phyloP scores from a whole-genome alignment of 2,797 vertebrate genomes.

The Varecia variegata region DNA sequence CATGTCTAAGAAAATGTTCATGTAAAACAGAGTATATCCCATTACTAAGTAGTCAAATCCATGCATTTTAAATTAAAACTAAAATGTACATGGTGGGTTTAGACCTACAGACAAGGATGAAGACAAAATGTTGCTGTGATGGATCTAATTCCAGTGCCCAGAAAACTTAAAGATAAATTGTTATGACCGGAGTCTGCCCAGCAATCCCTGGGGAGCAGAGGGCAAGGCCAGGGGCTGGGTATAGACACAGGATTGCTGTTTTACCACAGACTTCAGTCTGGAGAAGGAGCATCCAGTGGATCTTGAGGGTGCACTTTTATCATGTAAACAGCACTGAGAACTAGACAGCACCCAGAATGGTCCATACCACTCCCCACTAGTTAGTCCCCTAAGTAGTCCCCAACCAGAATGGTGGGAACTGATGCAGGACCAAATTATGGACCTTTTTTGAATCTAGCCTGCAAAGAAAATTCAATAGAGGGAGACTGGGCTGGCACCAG shows the following conservation, averaged over 20 bases:
- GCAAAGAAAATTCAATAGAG: background rate
- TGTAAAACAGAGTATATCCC: slow-evolving; percentile 33
- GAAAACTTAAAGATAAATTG: background rate
- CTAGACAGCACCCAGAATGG: background rate
- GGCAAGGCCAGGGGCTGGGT: background rate
- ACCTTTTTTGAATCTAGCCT: background rate
- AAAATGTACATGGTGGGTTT: background rate
- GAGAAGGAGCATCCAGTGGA: background rate
- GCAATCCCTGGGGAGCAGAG: background rate
- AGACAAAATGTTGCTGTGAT: slow-evolving; percentile 12
- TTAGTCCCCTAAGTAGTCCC: background rate
- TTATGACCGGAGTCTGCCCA: background rate
- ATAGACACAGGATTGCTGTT: background rate
- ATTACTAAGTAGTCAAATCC: slow-evolving; percentile 52
- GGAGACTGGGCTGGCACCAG: background rate
- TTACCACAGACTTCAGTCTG: background rate
- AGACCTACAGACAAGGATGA: background rate
- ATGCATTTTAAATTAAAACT: slow-evolving; percentile 35
- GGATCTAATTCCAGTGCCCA: background rate
- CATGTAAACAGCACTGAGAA: background rate
- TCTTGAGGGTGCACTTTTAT: background rate
- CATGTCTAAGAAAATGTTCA: slow-evolving; percentile 38
- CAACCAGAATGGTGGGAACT: background rate
- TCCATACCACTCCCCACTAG: background rate
- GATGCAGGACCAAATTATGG: background rate